These are phyloP conservation scores for Coleophora flavipennella DNA, from an alignment of 2,888 invertebrate species.

Conservation along the genomic window DNA sequence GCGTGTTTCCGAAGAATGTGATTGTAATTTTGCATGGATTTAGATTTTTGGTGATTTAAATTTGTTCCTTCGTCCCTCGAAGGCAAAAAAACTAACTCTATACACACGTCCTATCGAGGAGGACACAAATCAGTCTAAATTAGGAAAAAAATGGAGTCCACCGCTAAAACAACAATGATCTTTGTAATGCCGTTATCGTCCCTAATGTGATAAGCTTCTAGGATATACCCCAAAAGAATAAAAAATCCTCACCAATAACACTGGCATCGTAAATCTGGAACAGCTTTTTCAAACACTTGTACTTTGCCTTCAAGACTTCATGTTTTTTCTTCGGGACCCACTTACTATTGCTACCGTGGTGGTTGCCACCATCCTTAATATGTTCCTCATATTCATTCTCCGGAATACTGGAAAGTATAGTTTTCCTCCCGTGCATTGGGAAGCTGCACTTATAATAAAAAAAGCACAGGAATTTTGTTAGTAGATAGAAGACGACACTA, in stretches of 20 bases:
- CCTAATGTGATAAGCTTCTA: too few species aligned
- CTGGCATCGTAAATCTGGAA: constrained; percentile 62
- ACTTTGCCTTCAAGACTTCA: constrained; percentile 59
- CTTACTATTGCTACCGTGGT: constrained; percentile 31
- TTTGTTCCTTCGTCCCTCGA: too few species aligned
- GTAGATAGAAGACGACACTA: constrained; percentile 37
- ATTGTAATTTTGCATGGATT: too few species aligned
- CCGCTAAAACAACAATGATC: too few species aligned
- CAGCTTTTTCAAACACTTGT: constrained; percentile 58
- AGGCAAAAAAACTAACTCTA: too few species aligned
- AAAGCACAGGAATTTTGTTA: constrained; percentile 41
- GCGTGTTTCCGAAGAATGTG: too few species aligned
- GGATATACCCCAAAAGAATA: too few species aligned
- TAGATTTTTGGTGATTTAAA: too few species aligned
- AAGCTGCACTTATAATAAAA: constrained; percentile 3
- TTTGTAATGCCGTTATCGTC: too few species aligned
- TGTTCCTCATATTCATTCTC: constrained; percentile 18
- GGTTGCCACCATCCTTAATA: constrained; percentile 30
- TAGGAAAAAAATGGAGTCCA: too few species aligned
- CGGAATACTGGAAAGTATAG: constrained; percentile 39
- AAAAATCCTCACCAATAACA: constrained; percentile 27
- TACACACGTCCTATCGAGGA: too few species aligned
- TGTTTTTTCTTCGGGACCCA: constrained; percentile 65
- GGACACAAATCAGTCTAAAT: too few species aligned
- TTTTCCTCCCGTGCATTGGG: constrained; percentile 30